Percentiles rank a stretch among this genome's conserved stretches.
Conservation (phyloP, 2,113 vertebrate genomes). For the Paradisaea rubra region DNA sequence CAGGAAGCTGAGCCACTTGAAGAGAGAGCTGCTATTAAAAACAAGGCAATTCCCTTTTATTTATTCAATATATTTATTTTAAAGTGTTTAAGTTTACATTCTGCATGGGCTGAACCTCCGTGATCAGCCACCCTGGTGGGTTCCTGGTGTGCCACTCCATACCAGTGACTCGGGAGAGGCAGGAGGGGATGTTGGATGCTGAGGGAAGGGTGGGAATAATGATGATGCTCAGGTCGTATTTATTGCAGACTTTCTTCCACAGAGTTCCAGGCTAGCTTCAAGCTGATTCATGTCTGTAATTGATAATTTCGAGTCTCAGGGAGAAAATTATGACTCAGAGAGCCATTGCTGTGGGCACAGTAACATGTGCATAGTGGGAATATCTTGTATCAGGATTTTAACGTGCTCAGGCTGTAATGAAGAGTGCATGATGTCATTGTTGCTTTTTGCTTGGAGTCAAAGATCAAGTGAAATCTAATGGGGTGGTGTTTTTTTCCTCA, state of each 20-base stretch:
- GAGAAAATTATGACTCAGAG: neutral
- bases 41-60: neutral
- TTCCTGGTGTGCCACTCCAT: neutral
- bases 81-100: neutral
- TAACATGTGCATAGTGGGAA: neutral
- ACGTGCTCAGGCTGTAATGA: neutral
- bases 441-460: constrained; percentile 12
- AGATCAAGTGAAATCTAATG: neutral
- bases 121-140: neutral
- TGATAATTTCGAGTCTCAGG: neutral
- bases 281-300: neutral
- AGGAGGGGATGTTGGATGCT: neutral
- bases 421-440: neutral
- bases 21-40: neutral
- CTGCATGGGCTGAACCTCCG: neutral
- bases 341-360: neutral
- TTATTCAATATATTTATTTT: neutral
- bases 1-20: neutral
- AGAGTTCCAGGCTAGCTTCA: neutral
- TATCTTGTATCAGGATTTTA: neutral
- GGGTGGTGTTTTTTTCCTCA: neutral
- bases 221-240: neutral
- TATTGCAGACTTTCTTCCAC: neutral
- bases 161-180: neutral
- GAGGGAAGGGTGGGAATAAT: neutral